Percentiles rank a stretch among this genome's conserved stretches.
phyloP scores from a whole-genome alignment of 2,113 vertebrate genomes.

The Ranitomeya imitator region DNA sequence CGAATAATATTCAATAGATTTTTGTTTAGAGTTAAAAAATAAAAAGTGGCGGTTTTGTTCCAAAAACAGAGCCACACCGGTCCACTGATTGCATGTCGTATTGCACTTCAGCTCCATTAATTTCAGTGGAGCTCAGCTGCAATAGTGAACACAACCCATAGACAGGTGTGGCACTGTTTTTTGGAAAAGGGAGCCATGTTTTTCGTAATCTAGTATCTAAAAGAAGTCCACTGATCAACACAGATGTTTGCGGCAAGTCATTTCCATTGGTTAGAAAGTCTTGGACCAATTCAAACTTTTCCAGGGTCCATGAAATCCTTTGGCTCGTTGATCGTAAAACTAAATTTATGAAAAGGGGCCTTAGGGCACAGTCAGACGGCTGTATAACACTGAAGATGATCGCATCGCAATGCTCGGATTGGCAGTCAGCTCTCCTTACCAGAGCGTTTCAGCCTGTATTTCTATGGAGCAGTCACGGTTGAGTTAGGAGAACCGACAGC shows the following conservation, averaged over 20 bases:
- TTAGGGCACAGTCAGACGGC: no score
- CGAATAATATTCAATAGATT: background rate
- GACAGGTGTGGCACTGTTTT: background rate
- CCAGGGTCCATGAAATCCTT: background rate
- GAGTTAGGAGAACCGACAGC: no score
- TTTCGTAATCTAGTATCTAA: background rate
- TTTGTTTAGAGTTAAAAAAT: background rate
- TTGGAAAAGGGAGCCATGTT: background rate
- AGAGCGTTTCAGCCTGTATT: no score
- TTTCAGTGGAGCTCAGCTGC: background rate
- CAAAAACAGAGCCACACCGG: background rate
- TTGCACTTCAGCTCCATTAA: background rate
- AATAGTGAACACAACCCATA: background rate
- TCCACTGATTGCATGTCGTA: background rate
- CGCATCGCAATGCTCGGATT: no score
- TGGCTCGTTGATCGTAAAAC: background rate
- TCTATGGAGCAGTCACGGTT: no score
- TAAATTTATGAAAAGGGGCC: background rate
- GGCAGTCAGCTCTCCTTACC: no score
- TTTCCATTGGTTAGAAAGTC: background rate
- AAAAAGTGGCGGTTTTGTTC: background rate
- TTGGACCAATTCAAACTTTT: background rate
- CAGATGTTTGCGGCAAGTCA: background rate
- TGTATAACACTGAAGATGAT: no score
- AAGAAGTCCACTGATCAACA: background rate